A percentile compares a stretch with the other conserved stretches of the same genome.
These are phyloP conservation scores for Notiomystis cincta DNA, from an alignment of 2,113 vertebrate genomes.

Conservation along the genomic window DNA sequence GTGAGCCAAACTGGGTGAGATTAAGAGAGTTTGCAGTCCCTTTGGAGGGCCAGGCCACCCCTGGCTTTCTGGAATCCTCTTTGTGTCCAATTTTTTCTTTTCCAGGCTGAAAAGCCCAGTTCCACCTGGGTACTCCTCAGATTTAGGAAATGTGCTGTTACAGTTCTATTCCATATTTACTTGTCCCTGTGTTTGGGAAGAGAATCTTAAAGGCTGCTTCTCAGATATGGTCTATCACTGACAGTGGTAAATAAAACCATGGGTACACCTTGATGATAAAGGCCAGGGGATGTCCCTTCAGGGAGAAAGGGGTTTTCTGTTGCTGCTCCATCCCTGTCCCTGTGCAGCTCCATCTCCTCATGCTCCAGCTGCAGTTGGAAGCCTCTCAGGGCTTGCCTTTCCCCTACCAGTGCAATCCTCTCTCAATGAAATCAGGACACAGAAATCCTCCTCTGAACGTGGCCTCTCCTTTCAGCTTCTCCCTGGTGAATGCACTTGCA, in stretches of 20 bases:
- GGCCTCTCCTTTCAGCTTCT: constrained; percentile 28
- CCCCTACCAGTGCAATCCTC: neutral
- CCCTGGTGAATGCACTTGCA: neutral
- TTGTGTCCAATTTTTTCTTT: neutral
- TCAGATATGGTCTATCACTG: fast-evolving
- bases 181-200: neutral
- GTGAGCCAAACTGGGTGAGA: neutral
- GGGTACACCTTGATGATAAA: neutral
- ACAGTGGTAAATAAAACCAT: neutral
- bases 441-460: neutral
- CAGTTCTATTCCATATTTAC: neutral
- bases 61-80: neutral
- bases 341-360: neutral
- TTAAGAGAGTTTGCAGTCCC: neutral
- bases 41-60: neutral
- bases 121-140: neutral
- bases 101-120: neutral
- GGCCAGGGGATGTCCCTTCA: neutral
- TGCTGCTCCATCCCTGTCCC: neutral
- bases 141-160: neutral
- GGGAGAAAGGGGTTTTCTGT: neutral
- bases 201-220: neutral
- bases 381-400: neutral
- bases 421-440: neutral
- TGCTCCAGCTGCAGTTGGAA: neutral